A percentile compares a stretch with the other conserved stretches of the same genome.
Conservation (phyloP, 2,888 invertebrate species). For the Oasisia sp. region DNA sequence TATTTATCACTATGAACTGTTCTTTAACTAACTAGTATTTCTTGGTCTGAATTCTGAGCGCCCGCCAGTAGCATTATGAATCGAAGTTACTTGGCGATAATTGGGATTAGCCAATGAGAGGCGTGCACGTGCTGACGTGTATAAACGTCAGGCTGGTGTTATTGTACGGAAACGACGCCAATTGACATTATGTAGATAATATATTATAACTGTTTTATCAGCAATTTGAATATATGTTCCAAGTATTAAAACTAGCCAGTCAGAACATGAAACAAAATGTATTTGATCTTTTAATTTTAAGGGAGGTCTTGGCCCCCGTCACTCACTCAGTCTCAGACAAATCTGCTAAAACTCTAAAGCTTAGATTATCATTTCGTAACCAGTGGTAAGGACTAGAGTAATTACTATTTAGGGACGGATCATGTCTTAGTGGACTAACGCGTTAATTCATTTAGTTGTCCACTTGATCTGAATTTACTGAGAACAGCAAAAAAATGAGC, state of each 20-base stretch:
- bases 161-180: neutral
- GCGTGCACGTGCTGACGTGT: neutral
- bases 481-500: no score
- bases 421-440: no score
- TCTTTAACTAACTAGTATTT: constrained; percentile 39
- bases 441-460: no score
- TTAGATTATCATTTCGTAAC: no score
- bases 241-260: neutral
- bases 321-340: no score
- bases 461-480: no score
- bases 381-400: no score
- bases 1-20: constrained; percentile 14
- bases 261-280: no score
- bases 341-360: no score
- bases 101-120: constrained; percentile 13
- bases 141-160: neutral
- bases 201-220: neutral
- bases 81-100: neutral
- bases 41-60: constrained; percentile 21
- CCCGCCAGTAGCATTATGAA: neutral
- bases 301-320: no score
- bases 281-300: no score
- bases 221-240: neutral
- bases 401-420: no score
- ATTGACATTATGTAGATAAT: neutral